Base-by-base conservation (phyloP, 2,113 vertebrate species). In the Typhlomys cinereus region DNA sequence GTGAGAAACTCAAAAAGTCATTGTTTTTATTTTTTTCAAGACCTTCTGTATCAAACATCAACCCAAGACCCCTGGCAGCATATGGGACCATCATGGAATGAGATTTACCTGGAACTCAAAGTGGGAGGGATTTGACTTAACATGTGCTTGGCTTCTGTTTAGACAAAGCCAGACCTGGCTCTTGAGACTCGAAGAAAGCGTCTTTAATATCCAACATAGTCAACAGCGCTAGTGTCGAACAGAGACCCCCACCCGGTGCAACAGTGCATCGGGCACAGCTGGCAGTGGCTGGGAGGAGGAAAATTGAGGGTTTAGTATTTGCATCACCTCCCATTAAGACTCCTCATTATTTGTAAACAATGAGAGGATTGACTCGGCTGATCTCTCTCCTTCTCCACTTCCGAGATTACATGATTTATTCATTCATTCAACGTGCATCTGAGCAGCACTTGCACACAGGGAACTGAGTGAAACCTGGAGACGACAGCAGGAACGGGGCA, bases 331-430 rank as follows among this genome's bases (percentile, higher is more conserved):
- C 75, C 52, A 48, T 89, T 91, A 93, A 91, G 90, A 61, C 69
- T 84, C 85, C 88, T 91, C 73, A 3, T 92, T 97, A 94, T 95
- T 95, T 90, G 92, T 95, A 95, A 96, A 94, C 91, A 95, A 95
- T 61, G 71, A 91, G 88, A 85, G 76, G 81, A 81, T 91, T 85
- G 85, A 52, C 88, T 91, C 87, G 25, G 92, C 90, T 29, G 44
- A 89, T 94, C 87, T 59, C 86, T 48, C 76, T 76, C 20, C 67
- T 59, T 57, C 84, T 95, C 81, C 67, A 70, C 91, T 95, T 94
- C 85, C 90, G 64, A 95, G 92, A 94, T 85, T 64, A 29, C 81
- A 70, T 85, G 62, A 95, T 94, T 95, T 79, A 88, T 88, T 94
- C 88, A 90, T 81, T 85, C 91, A 61, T 81, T 90, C 89, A 25